These are phyloP conservation scores for Heliconius ethilla DNA, from an alignment of 2,888 invertebrate species.

Conservation along the genomic window DNA sequence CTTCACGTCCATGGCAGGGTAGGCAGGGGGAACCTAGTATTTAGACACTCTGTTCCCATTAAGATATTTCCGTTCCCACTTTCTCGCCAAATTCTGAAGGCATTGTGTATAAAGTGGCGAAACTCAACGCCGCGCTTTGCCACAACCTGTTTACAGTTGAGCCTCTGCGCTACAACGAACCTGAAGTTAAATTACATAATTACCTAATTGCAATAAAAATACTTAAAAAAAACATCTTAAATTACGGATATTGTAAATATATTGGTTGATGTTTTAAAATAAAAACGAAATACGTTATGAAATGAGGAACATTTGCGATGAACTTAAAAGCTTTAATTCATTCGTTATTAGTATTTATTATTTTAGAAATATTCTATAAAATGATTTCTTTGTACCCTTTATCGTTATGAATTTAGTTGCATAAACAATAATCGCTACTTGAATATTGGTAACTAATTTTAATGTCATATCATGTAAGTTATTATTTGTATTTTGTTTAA, in stretches of 20 bases:
- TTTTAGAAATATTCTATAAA: too few species aligned
- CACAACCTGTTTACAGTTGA: not conserved
- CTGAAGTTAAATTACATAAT: not conserved
- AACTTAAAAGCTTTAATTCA: not conserved
- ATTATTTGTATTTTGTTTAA: too few species aligned
- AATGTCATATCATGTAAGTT: not conserved
- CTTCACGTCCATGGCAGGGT: not conserved
- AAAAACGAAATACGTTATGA: slow-evolving; percentile 40
- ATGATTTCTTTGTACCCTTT: not conserved
- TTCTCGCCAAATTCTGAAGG: not conserved
- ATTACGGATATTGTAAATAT: not conserved
- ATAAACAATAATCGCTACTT: not conserved
- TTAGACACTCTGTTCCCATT: not conserved
- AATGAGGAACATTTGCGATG: not conserved
- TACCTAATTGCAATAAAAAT: not conserved
- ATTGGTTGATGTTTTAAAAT: not conserved
- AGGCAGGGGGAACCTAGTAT: not conserved
- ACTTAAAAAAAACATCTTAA: not conserved
- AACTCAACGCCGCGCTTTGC: not conserved
- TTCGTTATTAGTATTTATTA: too few species aligned
- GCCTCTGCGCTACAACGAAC: too few species aligned
- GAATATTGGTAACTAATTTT: not conserved
- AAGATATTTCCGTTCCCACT: not conserved
- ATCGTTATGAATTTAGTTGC: not conserved
- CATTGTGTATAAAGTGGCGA: not conserved